These are phyloP conservation scores for Lepidurus couesii DNA, from an alignment of 1,140 invertebrate genomes.

Conservation along the genomic window DNA sequence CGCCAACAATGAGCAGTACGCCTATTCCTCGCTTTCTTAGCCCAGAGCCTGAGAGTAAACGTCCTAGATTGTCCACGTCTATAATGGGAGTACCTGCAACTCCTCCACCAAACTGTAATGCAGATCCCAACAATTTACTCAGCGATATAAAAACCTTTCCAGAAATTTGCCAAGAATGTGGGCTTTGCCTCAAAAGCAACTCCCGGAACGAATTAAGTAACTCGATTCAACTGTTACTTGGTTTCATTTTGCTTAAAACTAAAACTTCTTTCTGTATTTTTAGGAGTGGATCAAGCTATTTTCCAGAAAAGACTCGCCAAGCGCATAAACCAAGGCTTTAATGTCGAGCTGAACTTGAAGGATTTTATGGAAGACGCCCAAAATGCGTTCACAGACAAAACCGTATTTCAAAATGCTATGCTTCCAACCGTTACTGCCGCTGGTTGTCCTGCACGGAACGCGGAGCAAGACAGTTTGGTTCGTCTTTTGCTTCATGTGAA, in stretches of 20 bases:
- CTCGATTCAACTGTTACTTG: not conserved
- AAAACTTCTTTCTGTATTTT: not conserved
- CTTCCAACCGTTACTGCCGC: not conserved
- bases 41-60: not conserved
- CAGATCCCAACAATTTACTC: not conserved
- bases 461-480: conserved; percentile 34
- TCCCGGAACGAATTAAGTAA: not conserved
- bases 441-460: not conserved
- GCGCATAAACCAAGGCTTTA: not conserved
- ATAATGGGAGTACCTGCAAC: not conserved
- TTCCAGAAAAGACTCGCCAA: not conserved
- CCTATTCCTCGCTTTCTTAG: not conserved
- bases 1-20: not conserved
- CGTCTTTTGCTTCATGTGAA: conserved; percentile 27
- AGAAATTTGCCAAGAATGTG: not conserved
- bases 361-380: conserved; percentile 8
- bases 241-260: not conserved
- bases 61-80: not conserved
- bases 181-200: not conserved
- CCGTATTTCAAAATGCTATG: not conserved
- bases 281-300: conserved; percentile 4
- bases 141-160: not conserved
- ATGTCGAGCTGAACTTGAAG: not conserved
- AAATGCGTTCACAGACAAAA: not conserved
- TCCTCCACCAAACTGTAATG: not conserved